Conservation (phyloP, 2,113 vertebrate species). For the Pseudorhombus dupliciocellatus region DNA sequence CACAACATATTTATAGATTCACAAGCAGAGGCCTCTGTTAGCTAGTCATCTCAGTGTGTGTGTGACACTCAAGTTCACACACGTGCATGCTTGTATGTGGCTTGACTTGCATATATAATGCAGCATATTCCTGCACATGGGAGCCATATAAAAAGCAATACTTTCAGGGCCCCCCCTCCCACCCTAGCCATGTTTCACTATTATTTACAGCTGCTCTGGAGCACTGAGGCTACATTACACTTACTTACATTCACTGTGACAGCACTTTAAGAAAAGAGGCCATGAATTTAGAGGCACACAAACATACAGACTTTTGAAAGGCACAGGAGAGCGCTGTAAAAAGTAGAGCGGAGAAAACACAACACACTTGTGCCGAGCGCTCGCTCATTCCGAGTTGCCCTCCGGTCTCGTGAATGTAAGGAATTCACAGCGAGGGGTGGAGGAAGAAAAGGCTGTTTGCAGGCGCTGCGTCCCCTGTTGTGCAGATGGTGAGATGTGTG, state of each 20-base stretch:
- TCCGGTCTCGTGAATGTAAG: constrained; percentile 71
- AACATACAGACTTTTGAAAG: constrained; percentile 30
- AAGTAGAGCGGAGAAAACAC: constrained; percentile 40
- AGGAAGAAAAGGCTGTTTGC: constrained; percentile 33
- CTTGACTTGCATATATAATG: constrained; percentile 25
- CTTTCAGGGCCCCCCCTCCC: constrained; percentile 17
- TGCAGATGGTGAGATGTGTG: constrained; percentile 52
- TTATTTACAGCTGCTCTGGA: constrained; percentile 63
- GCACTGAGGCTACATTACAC: constrained; percentile 59
- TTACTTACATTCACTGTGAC: constrained; percentile 61
- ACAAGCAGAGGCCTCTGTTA: not conserved
- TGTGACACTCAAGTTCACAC: constrained; percentile 32
- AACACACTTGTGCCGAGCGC: constrained; percentile 46
- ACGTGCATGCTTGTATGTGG: constrained; percentile 13
- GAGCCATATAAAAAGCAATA: constrained; percentile 55
- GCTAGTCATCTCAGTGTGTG: constrained; percentile 13
- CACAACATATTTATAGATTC: too few relatives aligned
- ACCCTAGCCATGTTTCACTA: constrained; percentile 52
- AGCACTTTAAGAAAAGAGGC: constrained; percentile 63
- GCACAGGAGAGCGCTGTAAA: constrained; percentile 49
- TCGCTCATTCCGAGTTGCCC: constrained; percentile 58
- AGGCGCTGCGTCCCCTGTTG: constrained; percentile 43
- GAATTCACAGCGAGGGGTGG: constrained; percentile 72
- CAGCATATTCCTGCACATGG: constrained; percentile 51
- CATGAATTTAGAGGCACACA: constrained; percentile 50